Conservation (phyloP, 1,140 invertebrate species). For the Pollicipes pollicipes region DNA sequence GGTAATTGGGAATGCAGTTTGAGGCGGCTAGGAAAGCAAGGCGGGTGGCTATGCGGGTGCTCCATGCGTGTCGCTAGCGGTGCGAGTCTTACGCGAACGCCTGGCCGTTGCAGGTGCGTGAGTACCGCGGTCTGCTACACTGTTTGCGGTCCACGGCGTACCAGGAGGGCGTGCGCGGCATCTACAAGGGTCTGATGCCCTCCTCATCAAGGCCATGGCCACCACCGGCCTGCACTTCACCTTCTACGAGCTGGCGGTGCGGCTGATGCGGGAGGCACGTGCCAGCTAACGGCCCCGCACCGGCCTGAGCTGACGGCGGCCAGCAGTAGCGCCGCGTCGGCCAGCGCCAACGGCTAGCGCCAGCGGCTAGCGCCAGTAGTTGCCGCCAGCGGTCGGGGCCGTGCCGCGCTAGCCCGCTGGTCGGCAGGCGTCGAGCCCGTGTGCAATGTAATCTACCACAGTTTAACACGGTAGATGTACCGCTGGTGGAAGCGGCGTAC, state of each 20-base stretch:
- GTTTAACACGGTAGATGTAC: too few relatives aligned
- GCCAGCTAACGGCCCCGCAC: too few relatives aligned
- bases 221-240: not conserved
- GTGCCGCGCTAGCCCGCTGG: too few relatives aligned
- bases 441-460: too few relatives aligned
- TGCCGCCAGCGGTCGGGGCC: too few relatives aligned
- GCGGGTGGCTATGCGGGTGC: not conserved
- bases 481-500: too few relatives aligned
- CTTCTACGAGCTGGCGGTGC: not conserved
- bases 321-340: too few relatives aligned
- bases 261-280: slow-evolving; percentile 3
- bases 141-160: not conserved
- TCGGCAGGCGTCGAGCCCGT: too few relatives aligned
- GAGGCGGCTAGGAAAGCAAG: not conserved
- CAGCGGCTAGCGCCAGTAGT: too few relatives aligned
- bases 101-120: not conserved
- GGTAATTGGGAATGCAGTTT: too few relatives aligned
- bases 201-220: not conserved
- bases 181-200: not conserved
- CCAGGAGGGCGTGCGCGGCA: not conserved
- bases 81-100: not conserved
- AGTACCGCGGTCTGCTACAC: not conserved
- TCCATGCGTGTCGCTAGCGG: not conserved
- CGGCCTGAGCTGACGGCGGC: too few relatives aligned
- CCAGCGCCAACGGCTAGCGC: too few relatives aligned